phyloP scores from a whole-genome alignment of 2,113 vertebrate species.

The Tachysurus vachellii region DNA sequence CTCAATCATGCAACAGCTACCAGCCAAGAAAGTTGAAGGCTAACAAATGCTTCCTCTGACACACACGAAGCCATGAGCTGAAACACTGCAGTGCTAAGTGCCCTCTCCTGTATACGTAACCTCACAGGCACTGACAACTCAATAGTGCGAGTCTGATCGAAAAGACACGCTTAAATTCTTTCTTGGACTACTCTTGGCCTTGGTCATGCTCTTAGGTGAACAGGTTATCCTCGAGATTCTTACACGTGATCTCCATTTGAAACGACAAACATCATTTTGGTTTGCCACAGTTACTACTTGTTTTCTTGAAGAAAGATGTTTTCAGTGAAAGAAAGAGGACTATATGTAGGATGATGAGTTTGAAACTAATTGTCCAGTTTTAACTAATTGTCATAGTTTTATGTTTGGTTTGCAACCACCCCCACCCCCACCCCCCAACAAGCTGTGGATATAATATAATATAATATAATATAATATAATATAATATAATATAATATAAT shows the following conservation, averaged over 20 bases:
- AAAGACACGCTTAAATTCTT: not conserved
- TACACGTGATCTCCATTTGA: not conserved
- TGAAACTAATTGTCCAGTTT: conserved; percentile 12
- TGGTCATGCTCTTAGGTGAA: not conserved
- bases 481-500: too few species aligned
- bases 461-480: too few species aligned
- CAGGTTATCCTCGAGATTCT: not conserved
- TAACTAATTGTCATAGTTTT: too few species aligned
- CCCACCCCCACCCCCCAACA: too few species aligned
- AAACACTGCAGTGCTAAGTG: not conserved
- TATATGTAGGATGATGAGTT: not conserved
- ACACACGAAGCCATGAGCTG: not conserved
- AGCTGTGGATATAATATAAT: too few species aligned
- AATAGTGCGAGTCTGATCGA: not conserved
- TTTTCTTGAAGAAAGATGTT: conserved; percentile 1
- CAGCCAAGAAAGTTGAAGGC: not conserved
- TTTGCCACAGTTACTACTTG: not conserved
- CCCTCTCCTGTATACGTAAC: not conserved
- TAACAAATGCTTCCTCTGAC: not conserved
- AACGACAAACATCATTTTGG: not conserved
- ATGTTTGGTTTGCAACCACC: too few species aligned
- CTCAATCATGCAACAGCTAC: not conserved
- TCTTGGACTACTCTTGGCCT: not conserved
- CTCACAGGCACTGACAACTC: not conserved
- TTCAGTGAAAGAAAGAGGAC: not conserved